Conservation (phyloP, 2,113 vertebrate genomes). For the Rousettus leschenaultii region DNA sequence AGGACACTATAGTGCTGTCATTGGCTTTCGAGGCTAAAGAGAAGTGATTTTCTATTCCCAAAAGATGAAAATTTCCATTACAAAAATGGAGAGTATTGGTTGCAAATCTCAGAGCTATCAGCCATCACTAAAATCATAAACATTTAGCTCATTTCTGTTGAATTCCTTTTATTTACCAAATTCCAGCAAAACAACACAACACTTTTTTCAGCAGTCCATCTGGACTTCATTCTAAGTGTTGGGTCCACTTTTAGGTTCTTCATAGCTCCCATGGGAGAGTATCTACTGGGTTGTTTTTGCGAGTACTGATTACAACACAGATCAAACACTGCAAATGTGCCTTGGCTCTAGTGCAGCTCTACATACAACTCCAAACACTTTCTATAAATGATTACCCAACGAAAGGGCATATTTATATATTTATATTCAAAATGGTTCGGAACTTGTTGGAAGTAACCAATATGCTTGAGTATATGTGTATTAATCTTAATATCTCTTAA, state of each 20-base stretch:
- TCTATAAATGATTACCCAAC: neutral
- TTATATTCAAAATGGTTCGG: neutral
- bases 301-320: neutral
- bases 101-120: neutral
- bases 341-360: accelerated
- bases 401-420: neutral
- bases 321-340: neutral
- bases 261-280: neutral
- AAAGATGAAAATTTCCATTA: neutral
- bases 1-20: too few relatives aligned
- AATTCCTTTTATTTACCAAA: neutral
- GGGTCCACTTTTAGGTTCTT: neutral
- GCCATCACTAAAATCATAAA: neutral
- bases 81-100: neutral
- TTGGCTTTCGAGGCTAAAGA: neutral
- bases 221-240: neutral
- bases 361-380: neutral
- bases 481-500: neutral
- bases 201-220: neutral
- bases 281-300: neutral
- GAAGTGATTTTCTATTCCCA: neutral
- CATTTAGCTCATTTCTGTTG: neutral
- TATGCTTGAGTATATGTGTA: neutral
- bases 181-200: neutral
- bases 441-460: neutral